phyloP scores from a whole-genome alignment of 2,888 invertebrate genomes.

The Amblyjoppa fuscipennis region DNA sequence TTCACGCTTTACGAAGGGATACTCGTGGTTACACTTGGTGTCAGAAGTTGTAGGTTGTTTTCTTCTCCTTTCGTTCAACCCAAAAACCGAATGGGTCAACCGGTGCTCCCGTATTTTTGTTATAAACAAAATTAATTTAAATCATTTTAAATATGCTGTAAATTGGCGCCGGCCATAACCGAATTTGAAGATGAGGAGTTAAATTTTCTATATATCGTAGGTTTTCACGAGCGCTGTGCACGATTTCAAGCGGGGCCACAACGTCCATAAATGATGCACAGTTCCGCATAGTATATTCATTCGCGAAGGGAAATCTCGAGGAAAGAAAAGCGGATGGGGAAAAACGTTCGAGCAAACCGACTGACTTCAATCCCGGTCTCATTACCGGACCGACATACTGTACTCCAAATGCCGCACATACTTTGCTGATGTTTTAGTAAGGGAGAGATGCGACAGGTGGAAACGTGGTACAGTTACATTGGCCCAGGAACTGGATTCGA shows the following conservation, averaged over 20 bases:
- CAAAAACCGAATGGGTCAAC: no score
- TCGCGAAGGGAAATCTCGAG: background rate
- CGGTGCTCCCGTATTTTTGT: no score
- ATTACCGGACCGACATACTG: slow-evolving; percentile 21
- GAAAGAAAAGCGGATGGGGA: background rate
- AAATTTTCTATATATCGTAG: background rate
- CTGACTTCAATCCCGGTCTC: slow-evolving; percentile 25
- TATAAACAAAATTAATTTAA: no score
- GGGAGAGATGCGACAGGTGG: background rate
- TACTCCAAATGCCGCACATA: slow-evolving; percentile 17
- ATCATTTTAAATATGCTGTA: no score
- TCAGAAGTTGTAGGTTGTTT: no score
- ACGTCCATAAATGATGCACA: slow-evolving; percentile 63
- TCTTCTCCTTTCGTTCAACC: no score
- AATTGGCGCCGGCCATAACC: no score
- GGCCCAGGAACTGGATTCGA: background rate
- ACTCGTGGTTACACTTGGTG: no score
- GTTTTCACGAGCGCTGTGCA: slow-evolving; percentile 10
- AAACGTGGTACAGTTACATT: background rate
- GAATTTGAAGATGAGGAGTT: background rate
- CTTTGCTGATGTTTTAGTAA: no score
- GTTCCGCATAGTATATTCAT: slow-evolving; percentile 50
- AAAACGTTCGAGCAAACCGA: background rate
- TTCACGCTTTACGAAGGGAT: no score
- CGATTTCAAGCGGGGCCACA: slow-evolving; percentile 31